These are phyloP conservation scores for Epirrita christyi DNA, from an alignment of 2,888 invertebrate genomes.

Conservation along the genomic window DNA sequence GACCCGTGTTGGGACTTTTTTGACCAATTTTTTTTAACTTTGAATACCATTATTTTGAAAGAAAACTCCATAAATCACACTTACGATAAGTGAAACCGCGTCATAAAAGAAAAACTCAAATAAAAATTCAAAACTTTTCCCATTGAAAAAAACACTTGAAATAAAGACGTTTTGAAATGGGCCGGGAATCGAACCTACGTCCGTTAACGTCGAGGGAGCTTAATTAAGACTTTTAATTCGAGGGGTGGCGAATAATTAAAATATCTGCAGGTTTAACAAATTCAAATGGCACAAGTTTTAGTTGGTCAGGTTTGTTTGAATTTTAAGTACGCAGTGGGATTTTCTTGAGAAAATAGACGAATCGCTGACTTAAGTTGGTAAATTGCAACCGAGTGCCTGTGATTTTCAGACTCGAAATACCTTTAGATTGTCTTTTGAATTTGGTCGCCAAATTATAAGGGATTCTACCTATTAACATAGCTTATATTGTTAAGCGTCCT, in stretches of 20 bases:
- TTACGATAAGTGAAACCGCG: too few species aligned
- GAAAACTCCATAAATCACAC: background rate
- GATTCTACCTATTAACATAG: too few species aligned
- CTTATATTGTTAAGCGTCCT: too few species aligned
- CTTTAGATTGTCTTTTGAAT: too few species aligned
- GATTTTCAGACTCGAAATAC: too few species aligned
- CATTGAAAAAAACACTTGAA: slow-evolving; percentile 20
- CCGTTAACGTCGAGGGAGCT: slow-evolving; percentile 37
- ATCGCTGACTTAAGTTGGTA: slow-evolving; percentile 1
- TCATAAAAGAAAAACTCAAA: slow-evolving; percentile 40
- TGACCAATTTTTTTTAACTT: background rate
- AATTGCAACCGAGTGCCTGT: too few species aligned
- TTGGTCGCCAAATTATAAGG: too few species aligned
- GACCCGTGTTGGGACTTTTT: background rate
- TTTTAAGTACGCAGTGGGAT: slow-evolving; percentile 23
- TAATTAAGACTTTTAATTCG: slow-evolving; percentile 49
- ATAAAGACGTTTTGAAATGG: slow-evolving; percentile 42
- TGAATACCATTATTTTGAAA: background rate
- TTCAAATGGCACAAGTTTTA: slow-evolving; percentile 44
- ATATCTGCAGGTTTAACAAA: slow-evolving; percentile 49
- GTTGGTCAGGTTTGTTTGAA: slow-evolving; percentile 32
- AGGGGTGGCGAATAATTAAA: slow-evolving; percentile 51
- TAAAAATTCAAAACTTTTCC: slow-evolving; percentile 47
- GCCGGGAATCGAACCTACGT: slow-evolving; percentile 47
- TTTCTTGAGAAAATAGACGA: background rate